Percentiles rank a stretch among this genome's conserved stretches.
These are phyloP conservation scores for Erinaceus europaeus DNA, from an alignment of 2,113 vertebrate species.

Conservation along the genomic window DNA sequence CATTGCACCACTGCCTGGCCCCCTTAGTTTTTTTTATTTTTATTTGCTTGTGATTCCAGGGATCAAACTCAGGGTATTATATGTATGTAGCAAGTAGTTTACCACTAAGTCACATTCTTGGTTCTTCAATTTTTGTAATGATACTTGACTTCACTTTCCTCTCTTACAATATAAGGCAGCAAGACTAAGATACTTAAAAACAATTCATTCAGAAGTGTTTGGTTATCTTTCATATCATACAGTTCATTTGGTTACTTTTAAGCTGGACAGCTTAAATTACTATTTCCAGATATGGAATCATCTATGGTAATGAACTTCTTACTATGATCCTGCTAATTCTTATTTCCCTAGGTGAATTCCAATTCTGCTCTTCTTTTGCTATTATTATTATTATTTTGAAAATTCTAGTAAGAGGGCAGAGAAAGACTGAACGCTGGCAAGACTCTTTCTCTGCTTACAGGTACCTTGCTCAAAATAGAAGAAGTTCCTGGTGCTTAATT, in stretches of 20 bases:
- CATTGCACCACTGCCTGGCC: too few relatives aligned
- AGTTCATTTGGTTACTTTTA: too few relatives aligned
- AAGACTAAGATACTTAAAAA: background rate
- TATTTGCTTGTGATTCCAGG: too few relatives aligned
- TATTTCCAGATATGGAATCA: background rate
- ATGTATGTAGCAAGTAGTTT: too few relatives aligned
- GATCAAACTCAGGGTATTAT: too few relatives aligned
- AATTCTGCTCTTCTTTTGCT: background rate
- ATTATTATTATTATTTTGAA: too few relatives aligned
- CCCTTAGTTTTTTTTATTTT: too few relatives aligned
- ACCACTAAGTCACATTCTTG: too few relatives aligned
- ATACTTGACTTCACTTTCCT: background rate
- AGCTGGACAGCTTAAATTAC: too few relatives aligned
- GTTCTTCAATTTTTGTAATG: background rate
- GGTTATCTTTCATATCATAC: too few relatives aligned
- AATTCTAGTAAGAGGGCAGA: slow-evolving; percentile 12
- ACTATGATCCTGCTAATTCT: background rate
- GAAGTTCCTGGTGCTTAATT: slow-evolving; percentile 38
- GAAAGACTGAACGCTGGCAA: slow-evolving; percentile 1
- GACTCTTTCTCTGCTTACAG: slow-evolving; percentile 37
- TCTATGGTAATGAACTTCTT: background rate
- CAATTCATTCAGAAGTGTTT: background rate
- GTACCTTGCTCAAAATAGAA: slow-evolving; percentile 19
- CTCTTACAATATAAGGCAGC: background rate
- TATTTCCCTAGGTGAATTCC: background rate